Evolutionary conservation across 2,888 invertebrate species (phyloP), one percentile per base, ranked within the genome.

Genomic region (Mimumesa dahlbomi): DNA sequence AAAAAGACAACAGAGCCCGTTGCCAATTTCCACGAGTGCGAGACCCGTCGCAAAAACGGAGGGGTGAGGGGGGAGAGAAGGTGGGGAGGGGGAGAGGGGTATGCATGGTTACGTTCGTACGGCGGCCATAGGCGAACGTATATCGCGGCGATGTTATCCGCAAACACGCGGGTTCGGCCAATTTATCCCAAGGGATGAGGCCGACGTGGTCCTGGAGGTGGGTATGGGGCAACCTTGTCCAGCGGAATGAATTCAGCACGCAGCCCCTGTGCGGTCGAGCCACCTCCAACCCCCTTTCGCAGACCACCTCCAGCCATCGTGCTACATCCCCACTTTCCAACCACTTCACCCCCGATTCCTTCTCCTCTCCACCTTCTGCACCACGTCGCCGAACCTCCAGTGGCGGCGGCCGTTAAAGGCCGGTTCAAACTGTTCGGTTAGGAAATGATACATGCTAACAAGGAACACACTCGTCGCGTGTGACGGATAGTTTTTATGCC

Each of bases 111-210:
- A 65, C 71, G 80, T 74, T 63, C 69, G 74, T 63, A 67, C 69
- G 67, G 67, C 58, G 64, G 73, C 73, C 65, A 77, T 82, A 73
- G 81, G 64, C 76, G 67, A 71, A 67, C 77, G 79, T 85, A 84
- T 83, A 84, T 84, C 79, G 84, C 77, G 79, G 77, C 85, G 81
- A 86, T 88, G 88, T 88, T 87, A 87, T 86, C 84, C 87, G 84
- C 86, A 86, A 88, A 89, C 87, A 88, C 86, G 85, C 83, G 85
- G 85, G 83, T 85, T 85, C 82, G 87, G 83, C 86, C 88, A 88
- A 88, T 89, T 88, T 86, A 87, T 88, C 88, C 88, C 87, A 81
- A 84, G 87, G 84, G 87, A 88, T 83, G 86, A 82, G 84, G 81
- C 79, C 82, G 76, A 76, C 84, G 83, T 79, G 59, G 79, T n/a